phyloP scores from a whole-genome alignment of 2,797 vertebrate species.

The Odontamblyopus rebecca region DNA sequence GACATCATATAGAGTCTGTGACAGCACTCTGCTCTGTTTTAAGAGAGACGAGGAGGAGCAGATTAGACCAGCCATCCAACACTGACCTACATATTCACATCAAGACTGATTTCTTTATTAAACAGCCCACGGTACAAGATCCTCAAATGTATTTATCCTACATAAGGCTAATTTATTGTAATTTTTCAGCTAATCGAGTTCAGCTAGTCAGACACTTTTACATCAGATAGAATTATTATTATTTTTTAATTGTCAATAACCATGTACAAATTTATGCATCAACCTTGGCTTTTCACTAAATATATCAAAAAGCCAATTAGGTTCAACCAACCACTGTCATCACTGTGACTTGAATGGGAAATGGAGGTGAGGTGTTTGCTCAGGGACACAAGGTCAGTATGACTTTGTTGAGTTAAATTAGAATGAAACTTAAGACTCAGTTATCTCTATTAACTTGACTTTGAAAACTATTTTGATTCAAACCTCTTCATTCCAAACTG shows the following conservation, averaged over 20 bases:
- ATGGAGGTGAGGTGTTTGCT: not conserved
- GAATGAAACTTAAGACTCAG: too few relatives aligned
- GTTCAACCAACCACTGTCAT: too few relatives aligned
- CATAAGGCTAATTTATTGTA: too few relatives aligned
- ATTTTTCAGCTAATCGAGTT: too few relatives aligned
- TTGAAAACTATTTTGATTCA: not conserved
- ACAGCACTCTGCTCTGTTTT: slow-evolving; percentile 62
- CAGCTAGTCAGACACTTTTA: not conserved
- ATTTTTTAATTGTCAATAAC: too few relatives aligned
- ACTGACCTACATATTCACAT: slow-evolving; percentile 77
- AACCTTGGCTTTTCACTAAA: too few relatives aligned
- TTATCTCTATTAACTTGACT: too few relatives aligned
- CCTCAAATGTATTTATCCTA: slow-evolving; percentile 48
- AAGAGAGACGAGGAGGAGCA: slow-evolving; percentile 72
- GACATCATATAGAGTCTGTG: slow-evolving; percentile 66
- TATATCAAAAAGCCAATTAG: too few relatives aligned
- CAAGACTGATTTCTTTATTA: slow-evolving; percentile 72
- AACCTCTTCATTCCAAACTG: not conserved
- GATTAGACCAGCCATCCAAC: slow-evolving; percentile 75
- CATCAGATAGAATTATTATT: not conserved
- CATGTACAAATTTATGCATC: too few relatives aligned
- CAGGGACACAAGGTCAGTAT: not conserved
- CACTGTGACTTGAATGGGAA: not conserved
- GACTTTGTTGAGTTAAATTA: too few relatives aligned
- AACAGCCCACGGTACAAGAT: slow-evolving; percentile 68